Evolutionary conservation across 64 coral and sea anemone genomes (phyloP).

Genomic region (Platygyra sinensis): DNA sequence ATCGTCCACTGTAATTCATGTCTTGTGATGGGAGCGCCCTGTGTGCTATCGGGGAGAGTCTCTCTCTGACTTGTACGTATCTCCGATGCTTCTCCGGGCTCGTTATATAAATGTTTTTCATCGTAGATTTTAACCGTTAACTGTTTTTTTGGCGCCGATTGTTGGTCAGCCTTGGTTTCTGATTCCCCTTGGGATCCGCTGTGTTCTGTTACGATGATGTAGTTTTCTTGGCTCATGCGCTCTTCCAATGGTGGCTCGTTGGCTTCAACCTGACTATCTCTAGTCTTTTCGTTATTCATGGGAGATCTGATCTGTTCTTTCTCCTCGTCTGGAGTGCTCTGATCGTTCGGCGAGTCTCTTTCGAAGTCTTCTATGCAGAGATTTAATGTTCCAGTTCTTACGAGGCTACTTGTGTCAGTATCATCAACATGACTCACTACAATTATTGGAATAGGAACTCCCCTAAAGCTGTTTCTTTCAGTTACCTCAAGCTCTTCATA

Average conservation of each 20-base stretch:
- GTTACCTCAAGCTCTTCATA: not conserved
- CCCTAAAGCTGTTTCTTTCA: not conserved
- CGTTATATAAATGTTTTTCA: not conserved
- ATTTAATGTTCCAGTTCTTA: not conserved
- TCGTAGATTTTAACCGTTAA: too few relatives aligned
- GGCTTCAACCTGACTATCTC: not conserved
- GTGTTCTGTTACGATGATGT: not conserved
- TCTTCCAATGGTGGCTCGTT: not conserved
- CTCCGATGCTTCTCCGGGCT: not conserved
- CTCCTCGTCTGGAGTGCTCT: constrained; percentile 37
- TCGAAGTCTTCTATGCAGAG: constrained; percentile 23
- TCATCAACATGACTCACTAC: constrained; percentile 1
- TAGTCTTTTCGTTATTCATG: not conserved
- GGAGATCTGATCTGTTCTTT: not conserved
- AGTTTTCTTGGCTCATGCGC: too few relatives aligned
- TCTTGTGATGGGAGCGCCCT: not conserved
- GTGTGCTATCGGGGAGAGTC: not conserved
- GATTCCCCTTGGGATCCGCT: not conserved
- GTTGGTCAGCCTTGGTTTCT: not conserved
- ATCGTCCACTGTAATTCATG: constrained; percentile 34
- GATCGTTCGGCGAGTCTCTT: constrained; percentile 33
- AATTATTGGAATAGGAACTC: constrained; percentile 27
- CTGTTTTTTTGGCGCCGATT: not conserved
- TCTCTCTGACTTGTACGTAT: not conserved
- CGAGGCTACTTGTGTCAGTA: not conserved